These are phyloP conservation scores for Camponotus pennsylvanicus DNA, from an alignment of 1,140 invertebrate genomes.

Conservation along the genomic window DNA sequence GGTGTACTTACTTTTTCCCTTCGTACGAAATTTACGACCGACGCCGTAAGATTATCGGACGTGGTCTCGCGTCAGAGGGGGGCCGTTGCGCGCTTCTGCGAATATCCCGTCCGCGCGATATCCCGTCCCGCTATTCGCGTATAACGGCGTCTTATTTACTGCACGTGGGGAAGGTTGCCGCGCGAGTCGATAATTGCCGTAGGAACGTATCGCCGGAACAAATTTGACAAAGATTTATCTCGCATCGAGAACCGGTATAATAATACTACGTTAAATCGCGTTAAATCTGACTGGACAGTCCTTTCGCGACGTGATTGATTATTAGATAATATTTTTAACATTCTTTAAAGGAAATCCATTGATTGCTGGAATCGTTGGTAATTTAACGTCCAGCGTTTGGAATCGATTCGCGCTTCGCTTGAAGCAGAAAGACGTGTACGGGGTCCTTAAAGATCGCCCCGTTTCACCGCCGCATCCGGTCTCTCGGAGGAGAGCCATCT, in stretches of 20 bases:
- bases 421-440: conserved; percentile 8
- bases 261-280: neutral
- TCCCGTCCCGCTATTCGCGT: conserved; percentile 27
- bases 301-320: neutral
- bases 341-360: neutral
- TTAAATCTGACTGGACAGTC: neutral
- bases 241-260: neutral
- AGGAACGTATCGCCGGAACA: too few relatives aligned
- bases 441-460: conserved; percentile 25
- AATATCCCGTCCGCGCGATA: neutral
- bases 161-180: neutral
- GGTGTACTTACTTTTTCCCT: conserved; percentile 40
- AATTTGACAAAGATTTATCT: conserved; percentile 12
- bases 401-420: conserved; percentile 27
- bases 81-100: neutral
- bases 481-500: conserved; percentile 45
- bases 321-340: neutral
- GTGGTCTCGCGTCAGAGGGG: neutral
- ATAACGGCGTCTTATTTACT: conserved; percentile 52
- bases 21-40: neutral
- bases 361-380: neutral
- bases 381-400: neutral
- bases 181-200: conserved; percentile 36
- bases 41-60: neutral
- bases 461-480: conserved; percentile 40